These are phyloP conservation scores for Oreochromis tanganicae DNA, from an alignment of 2,113 vertebrate species.

Conservation along the genomic window DNA sequence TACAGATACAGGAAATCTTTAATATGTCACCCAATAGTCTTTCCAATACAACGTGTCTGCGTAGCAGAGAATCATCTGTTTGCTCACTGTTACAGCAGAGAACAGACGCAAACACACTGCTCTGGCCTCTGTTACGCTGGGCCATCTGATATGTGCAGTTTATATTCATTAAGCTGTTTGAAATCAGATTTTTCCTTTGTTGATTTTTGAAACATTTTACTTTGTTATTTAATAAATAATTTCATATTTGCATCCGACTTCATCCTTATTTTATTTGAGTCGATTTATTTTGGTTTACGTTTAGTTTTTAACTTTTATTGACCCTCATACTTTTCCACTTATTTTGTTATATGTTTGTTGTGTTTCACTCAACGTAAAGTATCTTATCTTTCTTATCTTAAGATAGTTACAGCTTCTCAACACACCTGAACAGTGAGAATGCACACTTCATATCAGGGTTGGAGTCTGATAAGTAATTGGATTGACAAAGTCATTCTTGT, in stretches of 20 bases:
- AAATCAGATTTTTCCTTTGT: neutral
- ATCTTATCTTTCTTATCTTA: neutral
- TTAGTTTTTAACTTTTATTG: neutral
- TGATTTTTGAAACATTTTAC: neutral
- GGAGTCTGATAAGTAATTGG: neutral
- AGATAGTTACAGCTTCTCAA: neutral
- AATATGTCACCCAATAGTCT: neutral
- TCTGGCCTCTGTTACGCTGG: neutral
- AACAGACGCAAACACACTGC: neutral
- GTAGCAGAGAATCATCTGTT: neutral
- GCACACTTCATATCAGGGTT: neutral
- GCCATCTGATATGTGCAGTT: neutral
- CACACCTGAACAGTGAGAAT: neutral
- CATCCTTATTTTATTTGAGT: neutral
- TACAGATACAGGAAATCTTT: neutral
- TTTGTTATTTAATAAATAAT: neutral
- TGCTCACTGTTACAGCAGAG: neutral
- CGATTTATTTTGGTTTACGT: neutral
- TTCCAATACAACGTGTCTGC: neutral
- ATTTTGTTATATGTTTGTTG: neutral
- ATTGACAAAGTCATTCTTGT: neutral
- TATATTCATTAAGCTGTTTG: neutral
- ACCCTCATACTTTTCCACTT: neutral
- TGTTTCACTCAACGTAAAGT: neutral
- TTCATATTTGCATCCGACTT: neutral